Percentiles rank a stretch among this genome's conserved stretches.
Evolutionary conservation across 2,888 invertebrate species (phyloP).

Genomic region (Selenia dentaria): DNA sequence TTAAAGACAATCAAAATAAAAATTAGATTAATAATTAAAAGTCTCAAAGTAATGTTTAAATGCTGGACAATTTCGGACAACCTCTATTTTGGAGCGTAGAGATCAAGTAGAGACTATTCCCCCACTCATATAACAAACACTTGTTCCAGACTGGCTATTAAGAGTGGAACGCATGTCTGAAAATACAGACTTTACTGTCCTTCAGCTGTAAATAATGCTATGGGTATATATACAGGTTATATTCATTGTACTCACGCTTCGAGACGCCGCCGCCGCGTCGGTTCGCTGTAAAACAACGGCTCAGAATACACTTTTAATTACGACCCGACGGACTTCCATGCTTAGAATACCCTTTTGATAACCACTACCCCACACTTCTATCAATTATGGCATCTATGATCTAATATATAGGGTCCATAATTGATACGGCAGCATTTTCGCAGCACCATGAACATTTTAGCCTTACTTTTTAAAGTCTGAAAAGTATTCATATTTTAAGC

Average conservation of each 20-base stretch:
- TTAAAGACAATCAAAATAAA: no score
- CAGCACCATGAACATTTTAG: conserved; percentile 24
- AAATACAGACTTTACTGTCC: conserved; percentile 49
- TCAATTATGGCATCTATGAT: conserved; percentile 44
- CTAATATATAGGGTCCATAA: conserved; percentile 36
- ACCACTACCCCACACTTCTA: conserved; percentile 37
- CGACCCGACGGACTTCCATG: conserved; percentile 53
- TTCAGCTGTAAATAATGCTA: conserved; percentile 43
- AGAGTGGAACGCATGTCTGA: conserved; percentile 33
- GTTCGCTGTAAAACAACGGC: conserved; percentile 61
- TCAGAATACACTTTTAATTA: conserved; percentile 68
- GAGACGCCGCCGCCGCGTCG: conserved; percentile 46
- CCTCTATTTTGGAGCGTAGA: no score
- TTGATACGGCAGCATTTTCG: conserved; percentile 14
- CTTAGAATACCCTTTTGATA: conserved; percentile 62
- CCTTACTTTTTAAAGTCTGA: conserved; percentile 30
- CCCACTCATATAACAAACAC: no score
- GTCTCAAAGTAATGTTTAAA: no score
- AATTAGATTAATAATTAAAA: no score
- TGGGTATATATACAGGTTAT: conserved; percentile 37
- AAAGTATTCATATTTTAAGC: conserved; percentile 29
- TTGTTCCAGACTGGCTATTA: conserved; percentile 21
- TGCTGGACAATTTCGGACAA: no score
- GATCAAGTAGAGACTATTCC: no score
- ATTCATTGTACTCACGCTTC: conserved; percentile 52